These are phyloP conservation scores for Halisarca cf. caerulea DNA, from an alignment of 37 sponge, comb jelly and placozoan genomes.

Conservation along the genomic window DNA sequence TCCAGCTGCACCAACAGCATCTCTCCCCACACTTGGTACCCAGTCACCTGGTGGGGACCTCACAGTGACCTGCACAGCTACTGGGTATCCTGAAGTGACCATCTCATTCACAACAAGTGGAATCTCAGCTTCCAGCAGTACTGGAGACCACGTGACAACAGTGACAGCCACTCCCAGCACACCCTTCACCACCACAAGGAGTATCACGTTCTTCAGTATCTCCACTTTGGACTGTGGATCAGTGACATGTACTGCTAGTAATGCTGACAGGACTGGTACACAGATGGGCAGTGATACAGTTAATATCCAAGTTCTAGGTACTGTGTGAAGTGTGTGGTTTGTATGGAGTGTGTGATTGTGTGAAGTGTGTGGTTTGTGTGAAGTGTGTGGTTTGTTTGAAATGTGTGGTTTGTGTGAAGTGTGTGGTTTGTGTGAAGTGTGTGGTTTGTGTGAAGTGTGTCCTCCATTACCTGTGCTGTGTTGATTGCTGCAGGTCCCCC, in stretches of 20 bases:
- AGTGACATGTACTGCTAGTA: slow-evolving; percentile 22
- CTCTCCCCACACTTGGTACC: not conserved
- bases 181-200: not conserved
- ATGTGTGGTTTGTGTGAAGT: too few relatives aligned
- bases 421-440: too few relatives aligned
- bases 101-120: slow-evolving; percentile 1
- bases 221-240: slow-evolving; percentile 7
- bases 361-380: too few relatives aligned
- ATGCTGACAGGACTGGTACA: not conserved
- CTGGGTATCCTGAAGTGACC: slow-evolving; percentile 22
- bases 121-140: not conserved
- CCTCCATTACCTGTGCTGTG: too few relatives aligned
- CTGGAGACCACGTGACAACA: not conserved
- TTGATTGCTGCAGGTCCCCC: slow-evolving; percentile 1
- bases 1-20: slow-evolving; percentile 12
- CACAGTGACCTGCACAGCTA: slow-evolving; percentile 1
- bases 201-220: slow-evolving; percentile 12
- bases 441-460: too few relatives aligned
- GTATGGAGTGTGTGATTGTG: too few relatives aligned
- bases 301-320: slow-evolving; percentile 8
- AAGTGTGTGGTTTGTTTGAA: too few relatives aligned
- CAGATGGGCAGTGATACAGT: not conserved
- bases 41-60: not conserved
- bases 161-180: not conserved
- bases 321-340: not conserved